phyloP scores from a whole-genome alignment of 2,113 vertebrate genomes.

The Limanda limanda region DNA sequence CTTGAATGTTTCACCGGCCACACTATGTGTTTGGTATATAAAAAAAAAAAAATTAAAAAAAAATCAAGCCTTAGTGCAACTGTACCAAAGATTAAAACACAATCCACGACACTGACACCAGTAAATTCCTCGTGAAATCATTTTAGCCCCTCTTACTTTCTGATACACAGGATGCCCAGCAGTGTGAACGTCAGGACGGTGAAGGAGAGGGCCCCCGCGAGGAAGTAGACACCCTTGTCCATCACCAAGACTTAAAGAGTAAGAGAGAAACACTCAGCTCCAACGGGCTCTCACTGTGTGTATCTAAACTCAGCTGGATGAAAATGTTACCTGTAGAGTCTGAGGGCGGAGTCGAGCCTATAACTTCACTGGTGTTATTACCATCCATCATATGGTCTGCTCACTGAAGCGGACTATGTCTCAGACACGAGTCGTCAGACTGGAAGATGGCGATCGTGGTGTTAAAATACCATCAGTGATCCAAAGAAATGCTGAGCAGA shows the following conservation, averaged over 20 bases:
- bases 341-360: neutral
- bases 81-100: neutral
- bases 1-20: too few relatives aligned
- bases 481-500: neutral
- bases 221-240: neutral
- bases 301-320: neutral
- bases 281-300: neutral
- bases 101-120: neutral
- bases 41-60: too few relatives aligned
- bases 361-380: fast-evolving
- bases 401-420: neutral
- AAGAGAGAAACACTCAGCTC: neutral
- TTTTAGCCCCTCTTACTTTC: constrained; percentile 65
- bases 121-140: neutral
- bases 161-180: constrained; percentile 53
- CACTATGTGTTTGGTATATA: too few relatives aligned
- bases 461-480: neutral
- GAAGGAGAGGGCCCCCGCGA: constrained; percentile 34
- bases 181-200: constrained; percentile 31
- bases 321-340: neutral
- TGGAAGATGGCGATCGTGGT: neutral
- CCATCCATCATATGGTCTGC: fast-evolving
- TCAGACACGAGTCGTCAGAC: neutral
- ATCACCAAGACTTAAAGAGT: neutral
- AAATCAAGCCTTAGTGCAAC: too few relatives aligned